phyloP scores from a whole-genome alignment of 1,140 invertebrate genomes.

The Seison nebaliae region DNA sequence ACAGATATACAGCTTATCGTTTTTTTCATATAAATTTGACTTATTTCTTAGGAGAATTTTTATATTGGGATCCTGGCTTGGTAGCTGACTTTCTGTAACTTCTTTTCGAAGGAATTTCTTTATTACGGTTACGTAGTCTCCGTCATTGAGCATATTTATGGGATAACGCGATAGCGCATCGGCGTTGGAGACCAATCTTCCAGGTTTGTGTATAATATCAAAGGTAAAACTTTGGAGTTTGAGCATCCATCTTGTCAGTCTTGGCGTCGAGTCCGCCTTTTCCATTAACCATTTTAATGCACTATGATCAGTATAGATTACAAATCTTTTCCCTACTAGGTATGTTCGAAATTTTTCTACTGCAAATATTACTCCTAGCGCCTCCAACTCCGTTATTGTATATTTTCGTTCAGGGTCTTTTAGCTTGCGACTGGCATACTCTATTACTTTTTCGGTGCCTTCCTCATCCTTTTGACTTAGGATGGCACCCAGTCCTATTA shows the following conservation, averaged over 20 bases:
- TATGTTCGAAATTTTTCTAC: slow-evolving; percentile 1
- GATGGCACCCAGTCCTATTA: slow-evolving; percentile 11
- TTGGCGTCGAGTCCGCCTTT: background rate
- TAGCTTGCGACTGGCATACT: slow-evolving; percentile 1
- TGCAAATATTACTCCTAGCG: background rate
- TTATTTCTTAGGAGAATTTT: no score
- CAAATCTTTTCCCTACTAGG: background rate
- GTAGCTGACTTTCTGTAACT: no score
- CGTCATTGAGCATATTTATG: no score
- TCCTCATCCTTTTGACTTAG: slow-evolving; percentile 12
- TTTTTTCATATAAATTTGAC: no score
- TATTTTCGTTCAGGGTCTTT: background rate
- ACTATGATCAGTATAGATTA: background rate
- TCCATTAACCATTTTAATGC: background rate
- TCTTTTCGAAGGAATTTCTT: no score
- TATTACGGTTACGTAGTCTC: no score
- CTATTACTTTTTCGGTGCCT: slow-evolving; percentile 4
- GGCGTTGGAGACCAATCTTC: background rate
- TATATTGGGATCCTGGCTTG: no score
- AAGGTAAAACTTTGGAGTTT: background rate
- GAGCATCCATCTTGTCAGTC: background rate
- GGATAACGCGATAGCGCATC: background rate
- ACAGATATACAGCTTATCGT: no score
- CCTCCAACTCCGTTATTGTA: background rate
- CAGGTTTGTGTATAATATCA: background rate